Evolutionary conservation across 2,113 vertebrate species (phyloP), one percentile per base, ranked within the genome.

Genomic region (Heterochromis multidens): DNA sequence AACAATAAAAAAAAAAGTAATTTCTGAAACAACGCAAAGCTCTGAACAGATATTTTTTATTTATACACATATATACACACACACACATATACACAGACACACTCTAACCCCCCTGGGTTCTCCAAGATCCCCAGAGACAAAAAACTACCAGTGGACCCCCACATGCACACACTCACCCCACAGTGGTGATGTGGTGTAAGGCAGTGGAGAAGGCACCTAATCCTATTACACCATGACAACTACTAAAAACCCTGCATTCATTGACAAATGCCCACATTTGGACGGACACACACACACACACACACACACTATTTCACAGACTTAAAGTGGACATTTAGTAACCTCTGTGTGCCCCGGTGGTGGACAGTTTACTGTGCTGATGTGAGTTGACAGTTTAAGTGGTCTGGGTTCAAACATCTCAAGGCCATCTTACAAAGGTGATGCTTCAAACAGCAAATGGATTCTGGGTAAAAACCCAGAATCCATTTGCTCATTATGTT

Each of bases 161-260:
- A 8, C 35, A 10, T 46, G 37, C 87, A 72, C 82, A 76, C 57
- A 70, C 33, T 43, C 61, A 59, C 54, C 63, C 77, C 17, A 90
- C 87, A 89, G 87, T 77, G 57, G 76, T 67, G 49, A 79, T 88
- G 77, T 60, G 80, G 61, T 87, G 84, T 85, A 76, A 80, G 67
- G 82, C 85, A 80, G 65, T 14, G 27, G 84, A 82, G 79, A 84
- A 91, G 84, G 80, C 86, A 83, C 56, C 89, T 89, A 92, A 95
- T 95, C 95, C 94, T 90, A 85, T 95, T 95, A 94, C 59, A 94
- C 89, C 91, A 83, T 94, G 93, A 94, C 92, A 87, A 88, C 83
- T 89, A 92, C 85, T 87, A 94, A 86, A 94, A 91, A 92, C 74
- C 87, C 83, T 91, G 86, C 61, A 87, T 90, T 90, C 83, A 88